Evolutionary conservation across 2,113 vertebrate genomes (phyloP), one percentile per base, ranked within the genome.

Genomic region (Antechinus flavipes): DNA sequence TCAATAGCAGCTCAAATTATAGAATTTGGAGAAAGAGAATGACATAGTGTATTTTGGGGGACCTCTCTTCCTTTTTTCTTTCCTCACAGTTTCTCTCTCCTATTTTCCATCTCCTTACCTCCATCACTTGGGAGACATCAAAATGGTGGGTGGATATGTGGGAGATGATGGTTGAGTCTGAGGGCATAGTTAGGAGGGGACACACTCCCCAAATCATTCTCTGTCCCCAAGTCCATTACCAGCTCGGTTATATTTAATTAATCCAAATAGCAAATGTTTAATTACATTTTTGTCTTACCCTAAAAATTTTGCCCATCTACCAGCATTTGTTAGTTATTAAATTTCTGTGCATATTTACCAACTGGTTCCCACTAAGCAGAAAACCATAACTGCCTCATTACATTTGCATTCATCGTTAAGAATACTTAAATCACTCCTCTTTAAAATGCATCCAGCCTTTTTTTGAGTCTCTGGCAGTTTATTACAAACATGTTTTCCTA

Each of bases 391-490:
- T 52, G 14, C 27, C 90, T 1, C 27, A 54, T 30, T 90, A 90
- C 24, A 61, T 91, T 30, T 93, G 90, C 47, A 53, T 93, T 94
- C 90, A 26, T 91, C 56, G 49, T 50, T 93, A 95, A 97, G 50
- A 94, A 35, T 49, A 35, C 42, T 84, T 27, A 93, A 50, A 55
- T 91, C 91, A 91, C 52, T 54, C 84, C 61, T 61, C 93, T 26
- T 42, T 93, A 49, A 92, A 94, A 56, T 58, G 24, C 93, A 93
- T 90, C 54, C 90, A 92, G 25, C 35, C 84, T 25, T 56, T 94
- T 94, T 76, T 95, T 61, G 94, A n/a, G 95, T 91, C 55, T 97
- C 96, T 93, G 96, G 96, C 91, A 95, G 94, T 97, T 96, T 93
- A 93, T 96, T 96, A 94, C 25, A 97, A 91, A 22, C 91, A 54